phyloP scores from a whole-genome alignment of 92 coral and sea anemone species.

The Pocillopora grandis region DNA sequence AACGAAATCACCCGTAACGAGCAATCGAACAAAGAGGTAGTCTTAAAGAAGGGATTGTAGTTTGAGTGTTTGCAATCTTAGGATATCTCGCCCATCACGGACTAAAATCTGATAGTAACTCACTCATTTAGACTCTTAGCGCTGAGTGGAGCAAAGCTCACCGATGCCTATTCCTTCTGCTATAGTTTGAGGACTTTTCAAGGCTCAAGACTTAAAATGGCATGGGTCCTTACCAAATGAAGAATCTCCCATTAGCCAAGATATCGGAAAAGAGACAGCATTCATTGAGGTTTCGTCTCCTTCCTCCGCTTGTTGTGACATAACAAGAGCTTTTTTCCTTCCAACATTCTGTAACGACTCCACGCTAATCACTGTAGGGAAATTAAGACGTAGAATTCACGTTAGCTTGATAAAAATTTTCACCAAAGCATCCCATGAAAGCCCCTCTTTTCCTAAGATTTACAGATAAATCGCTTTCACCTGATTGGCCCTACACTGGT shows the following conservation, averaged over 20 bases:
- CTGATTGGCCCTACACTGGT: too few species aligned
- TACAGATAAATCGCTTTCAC: too few species aligned
- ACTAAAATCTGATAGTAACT: background rate
- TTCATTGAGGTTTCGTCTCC: constrained; percentile 2
- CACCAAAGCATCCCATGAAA: background rate
- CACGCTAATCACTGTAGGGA: constrained; percentile 43
- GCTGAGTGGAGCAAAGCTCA: background rate
- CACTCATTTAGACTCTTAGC: background rate
- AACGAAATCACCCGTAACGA: too few species aligned
- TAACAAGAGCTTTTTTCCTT: constrained; percentile 8
- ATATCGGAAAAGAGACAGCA: constrained; percentile 58
- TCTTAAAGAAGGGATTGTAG: too few species aligned
- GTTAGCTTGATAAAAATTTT: too few species aligned
- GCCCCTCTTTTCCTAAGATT: background rate
- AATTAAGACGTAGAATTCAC: background rate
- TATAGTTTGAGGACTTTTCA: too few species aligned
- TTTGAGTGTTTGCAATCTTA: too few species aligned
- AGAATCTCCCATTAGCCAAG: constrained; percentile 26
- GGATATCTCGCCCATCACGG: too few species aligned
- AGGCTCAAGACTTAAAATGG: background rate
- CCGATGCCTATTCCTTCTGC: too few species aligned
- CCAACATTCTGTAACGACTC: constrained; percentile 25
- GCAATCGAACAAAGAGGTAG: too few species aligned
- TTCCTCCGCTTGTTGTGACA: constrained; percentile 14
- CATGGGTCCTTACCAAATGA: constrained; percentile 1